Base-by-base conservation (phyloP, 2,888 invertebrate species). In the Ferdinandea cuprea region DNA sequence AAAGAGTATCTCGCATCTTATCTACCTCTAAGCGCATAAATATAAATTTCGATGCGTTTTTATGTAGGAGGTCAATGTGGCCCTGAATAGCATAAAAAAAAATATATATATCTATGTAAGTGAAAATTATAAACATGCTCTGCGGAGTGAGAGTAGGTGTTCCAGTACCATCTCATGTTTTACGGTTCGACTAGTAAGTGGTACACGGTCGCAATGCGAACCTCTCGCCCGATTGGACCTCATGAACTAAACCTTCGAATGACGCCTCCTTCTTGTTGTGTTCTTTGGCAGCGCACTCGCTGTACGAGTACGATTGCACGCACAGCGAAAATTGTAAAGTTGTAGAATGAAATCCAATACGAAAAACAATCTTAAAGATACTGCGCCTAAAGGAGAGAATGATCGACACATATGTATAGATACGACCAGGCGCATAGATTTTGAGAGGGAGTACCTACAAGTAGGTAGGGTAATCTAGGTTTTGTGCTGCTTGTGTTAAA, bases 1-100 rank as follows among this genome's bases (percentile, higher is more conserved):
- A 35, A 65, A 74, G 66, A 74, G 76, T 76, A 76, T 68, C 74
- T 76, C 52, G 58, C 58, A 76, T 80, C 76, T 80, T 80, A 80
- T 74, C 74, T 74, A 21, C 69, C 63, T 65, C 72, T 77, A 78
- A 72, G 72, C 77, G 83, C 58, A 78, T 83, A 83, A 78, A 73
- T 83, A 78, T 73, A 83, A 78, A 78, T 78, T 73, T 78, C 63
- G 66, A 68, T 68, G 78, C 83, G 72, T 61, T 83, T 83, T 63
- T 63, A 68, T 58, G 83, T 78, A 83, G 83, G 78, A 83, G 83
- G 83, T 83, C 78, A 78, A 77, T 77, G 32, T 40, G 48, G 71
- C 77, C 66, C 68, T 77, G 83, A 56, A 77, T 78, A 65, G 17
- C 44, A 61, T 32, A 65, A n/a, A 17, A 59, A 66, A 21, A 50